Base-by-base conservation (phyloP, 1,140 invertebrate species). In the Pseudomyrmex concolor region DNA sequence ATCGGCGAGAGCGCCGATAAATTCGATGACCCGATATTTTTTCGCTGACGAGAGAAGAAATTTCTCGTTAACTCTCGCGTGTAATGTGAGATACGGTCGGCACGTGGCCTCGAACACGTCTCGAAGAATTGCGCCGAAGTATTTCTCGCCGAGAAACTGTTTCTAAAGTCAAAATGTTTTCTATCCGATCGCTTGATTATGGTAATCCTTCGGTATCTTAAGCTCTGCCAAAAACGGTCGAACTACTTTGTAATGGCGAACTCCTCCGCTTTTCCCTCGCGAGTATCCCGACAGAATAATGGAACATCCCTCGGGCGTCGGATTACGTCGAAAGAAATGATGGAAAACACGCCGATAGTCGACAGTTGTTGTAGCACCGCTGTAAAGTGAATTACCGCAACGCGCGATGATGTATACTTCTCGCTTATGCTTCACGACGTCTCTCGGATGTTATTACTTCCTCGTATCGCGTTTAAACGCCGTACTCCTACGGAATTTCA, bases 131-230 rank as follows among this genome's bases (percentile, higher is more conserved):
- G n/a, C n/a, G n/a, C n/a, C n/a, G n/a, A n/a, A n/a, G n/a, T n/a
- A n/a, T n/a, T n/a, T n/a, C 45, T 55, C 25, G 19, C 70, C 7
- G 15, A 34, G 19, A 15, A 64, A 51, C 22, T 15, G 55, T 4
- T 43, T n/a, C 51, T 50, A 66, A 71, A 88, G 70, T 84, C 85
- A 84, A 87, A 87, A 87, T 81, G 64, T 84, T 87, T 87, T 50
- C 73, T 80, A 34, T 57, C 71, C 68, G 76, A 70, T 77, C 62
- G 54, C 63, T 62, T 76, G 68, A 84, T 90, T 90, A 90, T 90
- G 87, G 81, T 90, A 90, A 90, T 90, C 89, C 77, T 22, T 50
- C 72, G 34, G 25, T 85, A 84, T 86, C 89, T 90, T 89, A 89
- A 86, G 81, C 83, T 83, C 72, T 84, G 55, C 68, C 71, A 34